Conservation (phyloP, 2,888 invertebrate genomes). For the Tuberolachnus salignus region DNA sequence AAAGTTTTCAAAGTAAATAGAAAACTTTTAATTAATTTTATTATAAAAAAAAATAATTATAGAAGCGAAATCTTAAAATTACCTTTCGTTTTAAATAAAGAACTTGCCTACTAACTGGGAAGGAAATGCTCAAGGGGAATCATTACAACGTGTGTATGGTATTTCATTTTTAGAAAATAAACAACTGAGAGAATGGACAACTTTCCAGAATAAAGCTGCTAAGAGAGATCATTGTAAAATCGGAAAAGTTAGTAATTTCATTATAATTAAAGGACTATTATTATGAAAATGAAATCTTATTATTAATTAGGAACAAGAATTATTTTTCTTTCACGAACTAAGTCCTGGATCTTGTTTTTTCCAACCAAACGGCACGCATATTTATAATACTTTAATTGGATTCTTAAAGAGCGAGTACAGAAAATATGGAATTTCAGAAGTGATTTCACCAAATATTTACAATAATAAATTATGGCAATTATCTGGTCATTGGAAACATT, state of each 20-base stretch:
- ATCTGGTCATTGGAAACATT: constrained; percentile 98
- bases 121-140: constrained; percentile 74
- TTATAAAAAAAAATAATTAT: too few relatives aligned
- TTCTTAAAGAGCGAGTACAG: constrained; percentile 87
- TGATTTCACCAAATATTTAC: constrained; percentile 94
- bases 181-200: constrained; percentile 96
- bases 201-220: constrained; percentile 95
- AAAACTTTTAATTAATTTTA: constrained; percentile 10
- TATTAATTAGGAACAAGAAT: constrained; percentile 82
- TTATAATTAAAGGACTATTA: constrained; percentile 1
- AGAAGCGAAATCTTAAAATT: neutral
- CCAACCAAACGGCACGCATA: constrained; percentile 93
- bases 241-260: constrained; percentile 69
- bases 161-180: constrained; percentile 97
- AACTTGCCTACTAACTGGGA: constrained; percentile 69
- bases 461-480: constrained; percentile 96
- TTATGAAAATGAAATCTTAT: neutral
- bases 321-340: constrained; percentile 98
- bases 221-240: constrained; percentile 95
- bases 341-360: constrained; percentile 99
- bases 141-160: constrained; percentile 92
- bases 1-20: constrained; percentile 83
- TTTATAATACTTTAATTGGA: constrained; percentile 91
- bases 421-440: constrained; percentile 91
- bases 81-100: constrained; percentile 69